These are phyloP conservation scores for Platerodrilus igneus DNA, from an alignment of 2,888 invertebrate genomes.

Conservation along the genomic window DNA sequence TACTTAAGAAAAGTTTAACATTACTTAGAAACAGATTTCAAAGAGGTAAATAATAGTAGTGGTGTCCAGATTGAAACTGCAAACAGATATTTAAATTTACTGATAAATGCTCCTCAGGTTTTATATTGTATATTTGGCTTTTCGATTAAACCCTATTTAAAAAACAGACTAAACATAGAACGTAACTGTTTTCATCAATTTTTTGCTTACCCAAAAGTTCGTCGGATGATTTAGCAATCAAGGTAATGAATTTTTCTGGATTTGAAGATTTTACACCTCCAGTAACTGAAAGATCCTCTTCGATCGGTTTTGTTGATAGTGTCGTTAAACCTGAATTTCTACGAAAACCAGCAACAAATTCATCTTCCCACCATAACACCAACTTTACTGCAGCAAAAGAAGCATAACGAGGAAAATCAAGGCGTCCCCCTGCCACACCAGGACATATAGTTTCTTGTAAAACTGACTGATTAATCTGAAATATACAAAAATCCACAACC, in stretches of 20 bases:
- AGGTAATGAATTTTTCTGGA: conserved; percentile 69
- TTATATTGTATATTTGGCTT: no score
- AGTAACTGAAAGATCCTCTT: conserved; percentile 47
- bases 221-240: conserved; percentile 68
- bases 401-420: conserved; percentile 79
- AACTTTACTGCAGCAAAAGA: conserved; percentile 81
- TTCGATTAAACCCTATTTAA: no score
- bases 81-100: no score
- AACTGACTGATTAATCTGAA: conserved; percentile 49
- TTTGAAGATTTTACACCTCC: conserved; percentile 65
- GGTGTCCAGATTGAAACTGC: no score
- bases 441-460: conserved; percentile 73
- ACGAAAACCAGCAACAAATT: conserved; percentile 71
- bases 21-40: no score
- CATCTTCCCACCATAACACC: conserved; percentile 83
- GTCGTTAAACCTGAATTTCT: conserved; percentile 55
- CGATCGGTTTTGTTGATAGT: conserved; percentile 36
- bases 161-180: no score
- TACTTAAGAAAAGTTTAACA: no score
- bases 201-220: conserved; percentile 64
- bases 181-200: no score
- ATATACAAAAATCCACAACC: conserved; percentile 1
- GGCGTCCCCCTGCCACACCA: conserved; percentile 73
- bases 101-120: no score
- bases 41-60: no score